Evolutionary conservation across 2,888 invertebrate species (phyloP).

Genomic region (Siphonodentalium dalli): DNA sequence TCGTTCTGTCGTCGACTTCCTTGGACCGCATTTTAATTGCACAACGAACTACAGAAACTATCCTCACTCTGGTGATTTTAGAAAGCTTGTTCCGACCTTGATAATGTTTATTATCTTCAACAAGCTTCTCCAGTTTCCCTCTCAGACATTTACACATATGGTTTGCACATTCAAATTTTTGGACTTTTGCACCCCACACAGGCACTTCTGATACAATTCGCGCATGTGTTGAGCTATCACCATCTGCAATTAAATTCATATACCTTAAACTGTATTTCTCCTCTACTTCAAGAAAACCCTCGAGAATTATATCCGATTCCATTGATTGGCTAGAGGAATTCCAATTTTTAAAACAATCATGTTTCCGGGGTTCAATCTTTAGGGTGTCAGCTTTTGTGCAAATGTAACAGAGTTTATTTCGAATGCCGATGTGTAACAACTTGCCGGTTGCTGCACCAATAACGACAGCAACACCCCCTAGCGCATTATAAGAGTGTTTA

Average conservation of each 20-base stretch:
- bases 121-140: background rate
- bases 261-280: background rate
- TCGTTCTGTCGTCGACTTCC: too few species aligned
- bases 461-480: background rate
- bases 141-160: background rate
- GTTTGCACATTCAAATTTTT: conserved; percentile 3
- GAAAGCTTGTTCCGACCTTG: too few species aligned
- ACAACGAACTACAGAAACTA: too few species aligned
- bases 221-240: background rate
- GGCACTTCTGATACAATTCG: background rate
- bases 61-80: too few species aligned
- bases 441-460: background rate
- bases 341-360: conserved; percentile 7
- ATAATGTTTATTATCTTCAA: too few species aligned
- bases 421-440: background rate
- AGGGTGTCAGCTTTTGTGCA: background rate
- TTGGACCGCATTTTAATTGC: too few species aligned
- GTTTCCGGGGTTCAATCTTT: background rate
- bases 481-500: conserved; percentile 5
- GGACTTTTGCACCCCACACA: background rate
- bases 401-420: background rate
- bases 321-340: background rate
- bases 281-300: background rate
- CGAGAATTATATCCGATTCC: background rate
- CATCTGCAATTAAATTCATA: background rate